These are phyloP conservation scores for Oceanites oceanicus DNA, from an alignment of 2,113 vertebrate genomes.

Conservation along the genomic window DNA sequence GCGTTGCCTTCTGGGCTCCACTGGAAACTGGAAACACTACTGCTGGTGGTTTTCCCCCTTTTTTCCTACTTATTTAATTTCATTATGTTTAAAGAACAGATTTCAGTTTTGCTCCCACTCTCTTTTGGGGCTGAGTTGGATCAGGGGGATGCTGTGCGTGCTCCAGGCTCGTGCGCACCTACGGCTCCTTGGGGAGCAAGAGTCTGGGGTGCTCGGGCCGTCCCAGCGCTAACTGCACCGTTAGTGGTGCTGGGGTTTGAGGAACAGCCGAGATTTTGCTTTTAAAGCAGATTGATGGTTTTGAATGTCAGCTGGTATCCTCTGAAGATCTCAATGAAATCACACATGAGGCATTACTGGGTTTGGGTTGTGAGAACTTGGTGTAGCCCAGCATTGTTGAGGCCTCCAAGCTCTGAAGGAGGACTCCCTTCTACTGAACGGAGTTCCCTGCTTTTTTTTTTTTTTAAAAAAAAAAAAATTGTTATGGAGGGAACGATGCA, in stretches of 20 bases:
- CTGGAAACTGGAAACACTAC: background rate
- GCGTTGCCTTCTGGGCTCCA: background rate
- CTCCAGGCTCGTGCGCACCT: accelerated
- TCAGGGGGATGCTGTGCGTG: accelerated
- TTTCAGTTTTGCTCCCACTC: background rate
- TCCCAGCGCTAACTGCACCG: accelerated
- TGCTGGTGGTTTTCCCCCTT: background rate
- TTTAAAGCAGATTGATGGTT: background rate
- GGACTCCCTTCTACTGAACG: background rate
- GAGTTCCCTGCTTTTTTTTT: background rate
- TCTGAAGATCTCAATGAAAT: background rate
- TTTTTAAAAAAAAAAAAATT: too few species aligned
- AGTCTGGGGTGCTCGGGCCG: background rate
- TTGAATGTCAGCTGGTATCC: background rate
- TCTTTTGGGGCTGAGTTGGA: background rate
- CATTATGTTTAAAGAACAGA: background rate
- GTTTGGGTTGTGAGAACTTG: background rate
- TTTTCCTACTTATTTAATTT: background rate
- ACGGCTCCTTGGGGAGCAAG: background rate
- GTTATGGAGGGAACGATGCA: accelerated
- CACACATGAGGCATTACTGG: accelerated
- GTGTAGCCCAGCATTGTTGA: accelerated
- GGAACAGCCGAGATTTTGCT: background rate
- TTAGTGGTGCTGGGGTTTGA: background rate
- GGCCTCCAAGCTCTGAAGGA: background rate